Conservation (phyloP, 2,888 invertebrate genomes). For the Ophioninae sp. region DNA sequence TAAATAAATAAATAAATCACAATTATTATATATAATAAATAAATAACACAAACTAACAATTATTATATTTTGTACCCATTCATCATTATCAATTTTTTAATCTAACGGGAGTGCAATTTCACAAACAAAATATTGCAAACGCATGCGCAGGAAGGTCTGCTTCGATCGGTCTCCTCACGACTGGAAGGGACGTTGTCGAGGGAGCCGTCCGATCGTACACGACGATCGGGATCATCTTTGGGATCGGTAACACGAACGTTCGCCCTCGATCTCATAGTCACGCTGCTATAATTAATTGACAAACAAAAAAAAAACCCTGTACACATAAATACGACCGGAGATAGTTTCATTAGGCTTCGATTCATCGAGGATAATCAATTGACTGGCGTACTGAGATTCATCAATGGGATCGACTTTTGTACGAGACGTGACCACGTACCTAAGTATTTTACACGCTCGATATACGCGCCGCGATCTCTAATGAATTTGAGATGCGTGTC, state of each 20-base stretch:
- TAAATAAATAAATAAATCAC: too few species aligned
- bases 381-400: slow-evolving; percentile 37
- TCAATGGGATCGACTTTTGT: slow-evolving; percentile 50
- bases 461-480: slow-evolving; percentile 49
- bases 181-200: background rate
- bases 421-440: slow-evolving; percentile 4
- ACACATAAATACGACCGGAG: background rate
- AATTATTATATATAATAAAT: too few species aligned
- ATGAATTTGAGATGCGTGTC: slow-evolving; percentile 69
- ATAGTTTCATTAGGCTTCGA: slow-evolving; percentile 60
- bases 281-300: slow-evolving; percentile 55
- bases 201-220: slow-evolving; percentile 12
- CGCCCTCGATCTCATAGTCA: slow-evolving; percentile 30
- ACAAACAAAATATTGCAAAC: too few species aligned
- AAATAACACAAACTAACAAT: too few species aligned
- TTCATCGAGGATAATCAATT: slow-evolving; percentile 60
- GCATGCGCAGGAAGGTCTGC: too few species aligned
- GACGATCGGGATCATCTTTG: slow-evolving; percentile 31
- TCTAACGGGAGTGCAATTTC: too few species aligned
- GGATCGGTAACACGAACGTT: slow-evolving; percentile 32
- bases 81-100: too few species aligned
- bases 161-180: background rate
- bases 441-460: slow-evolving; percentile 46
- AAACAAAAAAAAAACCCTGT: slow-evolving; percentile 15
- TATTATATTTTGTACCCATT: too few species aligned